phyloP scores from a whole-genome alignment of 2,888 invertebrate species.

The Melanostoma scalare region DNA sequence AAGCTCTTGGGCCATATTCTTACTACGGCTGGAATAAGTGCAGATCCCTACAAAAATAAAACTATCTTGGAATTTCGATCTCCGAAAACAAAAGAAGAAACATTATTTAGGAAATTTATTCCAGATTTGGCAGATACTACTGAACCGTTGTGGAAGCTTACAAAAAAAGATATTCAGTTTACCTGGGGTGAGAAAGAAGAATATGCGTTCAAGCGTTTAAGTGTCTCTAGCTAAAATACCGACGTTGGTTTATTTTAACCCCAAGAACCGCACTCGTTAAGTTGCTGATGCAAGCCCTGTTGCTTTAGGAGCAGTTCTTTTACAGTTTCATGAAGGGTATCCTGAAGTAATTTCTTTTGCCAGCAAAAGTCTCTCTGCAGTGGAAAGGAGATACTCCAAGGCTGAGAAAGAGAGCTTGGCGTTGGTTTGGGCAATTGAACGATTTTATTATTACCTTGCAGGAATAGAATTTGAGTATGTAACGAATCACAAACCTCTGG shows the following conservation, averaged over 20 bases:
- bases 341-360: slow-evolving; percentile 5
- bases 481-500: slow-evolving; percentile 1
- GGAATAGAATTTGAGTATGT: slow-evolving; percentile 9
- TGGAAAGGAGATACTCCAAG: slow-evolving; percentile 7
- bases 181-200: neutral
- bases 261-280: neutral
- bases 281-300: slow-evolving; percentile 7
- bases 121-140: slow-evolving; percentile 54
- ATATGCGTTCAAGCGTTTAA: neutral
- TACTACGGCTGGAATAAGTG: neutral
- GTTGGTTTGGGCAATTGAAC: slow-evolving; percentile 3
- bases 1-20: slow-evolving; percentile 3
- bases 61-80: neutral
- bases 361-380: slow-evolving; percentile 1
- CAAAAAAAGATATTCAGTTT: neutral
- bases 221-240: neutral
- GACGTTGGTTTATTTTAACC: slow-evolving; percentile 1
- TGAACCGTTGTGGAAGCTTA: slow-evolving; percentile 37
- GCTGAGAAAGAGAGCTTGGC: slow-evolving; percentile 12
- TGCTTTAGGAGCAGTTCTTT: slow-evolving; percentile 22
- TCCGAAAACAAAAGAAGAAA: slow-evolving; percentile 1
- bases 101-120: slow-evolving; percentile 27
- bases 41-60: neutral
- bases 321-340: slow-evolving; percentile 7
- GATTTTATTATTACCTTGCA: slow-evolving; percentile 5